A percentile compares a stretch with the other conserved stretches of the same genome.
phyloP scores from a whole-genome alignment of 1,140 invertebrate species.

The Acyrthosiphon pisum region DNA sequence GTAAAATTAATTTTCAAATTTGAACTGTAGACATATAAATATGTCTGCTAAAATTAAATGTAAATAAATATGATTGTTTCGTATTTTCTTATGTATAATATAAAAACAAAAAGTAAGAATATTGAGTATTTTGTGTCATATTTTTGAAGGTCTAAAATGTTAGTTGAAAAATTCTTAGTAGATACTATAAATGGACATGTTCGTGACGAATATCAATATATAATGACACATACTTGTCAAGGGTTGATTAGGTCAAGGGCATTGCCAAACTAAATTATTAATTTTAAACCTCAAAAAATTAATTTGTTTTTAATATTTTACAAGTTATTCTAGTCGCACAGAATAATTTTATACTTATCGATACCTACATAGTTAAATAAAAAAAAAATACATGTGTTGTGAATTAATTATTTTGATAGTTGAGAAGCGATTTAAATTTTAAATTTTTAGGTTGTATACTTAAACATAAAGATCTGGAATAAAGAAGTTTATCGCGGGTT shows the following conservation, averaged over 20 bases:
- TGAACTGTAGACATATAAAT: background rate
- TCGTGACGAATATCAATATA: slow-evolving; percentile 28
- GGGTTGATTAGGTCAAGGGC: slow-evolving; percentile 20
- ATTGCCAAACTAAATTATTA: slow-evolving; percentile 23
- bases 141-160: background rate
- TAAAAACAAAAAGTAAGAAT: background rate
- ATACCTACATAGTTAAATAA: no score
- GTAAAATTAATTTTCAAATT: background rate
- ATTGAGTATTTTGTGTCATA: background rate
- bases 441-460: no score
- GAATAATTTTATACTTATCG: background rate
- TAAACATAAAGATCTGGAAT: no score
- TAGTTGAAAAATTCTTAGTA: background rate
- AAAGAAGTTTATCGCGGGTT: no score
- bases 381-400: background rate
- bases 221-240: slow-evolving; percentile 25
- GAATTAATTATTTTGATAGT: background rate
- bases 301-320: background rate
- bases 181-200: background rate
- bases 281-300: background rate
- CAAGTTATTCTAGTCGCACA: background rate
- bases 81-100: background rate
- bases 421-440: no score
- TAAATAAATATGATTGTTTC: background rate
- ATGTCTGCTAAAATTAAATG: background rate